Evolutionary conservation across 2,113 vertebrate genomes (phyloP), one percentile per base, ranked within the genome.

Genomic region (Amblyopsis rosae): DNA sequence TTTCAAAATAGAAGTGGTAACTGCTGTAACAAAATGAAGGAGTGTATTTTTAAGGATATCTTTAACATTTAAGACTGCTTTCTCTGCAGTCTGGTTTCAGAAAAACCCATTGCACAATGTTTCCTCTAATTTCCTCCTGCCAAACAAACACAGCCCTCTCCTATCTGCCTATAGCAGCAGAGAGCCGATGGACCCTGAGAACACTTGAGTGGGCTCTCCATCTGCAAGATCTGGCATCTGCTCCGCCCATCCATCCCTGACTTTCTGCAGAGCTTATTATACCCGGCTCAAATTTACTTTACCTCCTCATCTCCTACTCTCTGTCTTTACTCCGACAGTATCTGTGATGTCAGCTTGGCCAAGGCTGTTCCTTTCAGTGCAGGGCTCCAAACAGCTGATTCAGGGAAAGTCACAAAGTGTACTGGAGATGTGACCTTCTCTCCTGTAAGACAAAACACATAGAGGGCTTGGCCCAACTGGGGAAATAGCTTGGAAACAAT

Each of bases 361-460:
- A 93, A 93, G 92, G 93, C 86, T 89, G 70, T 76, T 82, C 82
- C 85, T 59, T 49, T 88, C 90, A 91, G 90, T 89, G 65, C 47
- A 62, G 48, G 65, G 84, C 86, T 81, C 81, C 70, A 92, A 93
- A 93, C 93, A 91, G 92, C 91, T 91, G 92, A 94, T 92, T 94
- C 91, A 90, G 90, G 86, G 88, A 91, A 91, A 92, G 89, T 84
- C 89, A 91, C 93, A 91, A 92, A 87, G 90, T 87, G 87, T 90
- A 82, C 93, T 80, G 76, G 90, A 88, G 82, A 75, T 71, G 86
- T 87, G 91, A 94, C 95, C 95, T 96, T 97, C 94, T 91, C 78
- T 86, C 76, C 70, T 91, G 88, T 41, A 41, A 97, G 96, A 93
- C 96, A 95, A 90, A 97, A 96, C 92, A 97, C 82, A 80, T 56